phyloP scores from a whole-genome alignment of 2,113 vertebrate species.

The Amphiprion ocellaris region DNA sequence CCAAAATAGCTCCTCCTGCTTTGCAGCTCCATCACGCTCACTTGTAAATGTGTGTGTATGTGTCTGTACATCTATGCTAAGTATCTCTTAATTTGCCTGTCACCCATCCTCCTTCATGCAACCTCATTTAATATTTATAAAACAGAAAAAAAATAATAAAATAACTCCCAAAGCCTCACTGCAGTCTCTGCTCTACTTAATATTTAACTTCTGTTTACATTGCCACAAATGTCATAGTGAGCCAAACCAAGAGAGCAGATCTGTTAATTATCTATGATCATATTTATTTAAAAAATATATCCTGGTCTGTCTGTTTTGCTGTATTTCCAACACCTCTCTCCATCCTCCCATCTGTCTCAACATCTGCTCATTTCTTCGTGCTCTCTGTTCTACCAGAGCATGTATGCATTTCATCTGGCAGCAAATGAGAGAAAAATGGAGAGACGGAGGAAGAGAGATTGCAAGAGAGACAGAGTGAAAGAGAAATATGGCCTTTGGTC shows the following conservation, averaged over 20 bases:
- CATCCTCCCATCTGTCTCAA: constrained; percentile 68
- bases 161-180: constrained; percentile 20
- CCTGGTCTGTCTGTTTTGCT: constrained; percentile 30
- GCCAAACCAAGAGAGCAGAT: constrained; percentile 46
- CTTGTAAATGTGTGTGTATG: too few relatives aligned
- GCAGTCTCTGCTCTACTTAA: constrained; percentile 59
- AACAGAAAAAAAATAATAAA: constrained; percentile 10
- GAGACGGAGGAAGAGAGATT: constrained; percentile 28
- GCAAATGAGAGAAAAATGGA: constrained; percentile 63
- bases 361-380: constrained; percentile 70
- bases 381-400: constrained; percentile 42
- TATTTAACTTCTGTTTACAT: constrained; percentile 76
- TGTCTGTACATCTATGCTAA: constrained; percentile 6
- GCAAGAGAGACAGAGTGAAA: constrained; percentile 33
- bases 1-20: not conserved
- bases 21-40: not conserved
- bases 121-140: constrained; percentile 50
- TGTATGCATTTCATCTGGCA: constrained; percentile 70
- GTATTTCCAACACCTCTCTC: constrained; percentile 49
- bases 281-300: constrained; percentile 73
- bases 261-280: constrained; percentile 67
- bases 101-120: constrained; percentile 28
- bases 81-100: constrained; percentile 43
- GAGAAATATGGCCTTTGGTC: constrained; percentile 57
- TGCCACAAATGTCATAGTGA: constrained; percentile 53